Evolutionary conservation across 2,888 invertebrate species (phyloP).

Genomic region (Drosophila longiperda): DNA sequence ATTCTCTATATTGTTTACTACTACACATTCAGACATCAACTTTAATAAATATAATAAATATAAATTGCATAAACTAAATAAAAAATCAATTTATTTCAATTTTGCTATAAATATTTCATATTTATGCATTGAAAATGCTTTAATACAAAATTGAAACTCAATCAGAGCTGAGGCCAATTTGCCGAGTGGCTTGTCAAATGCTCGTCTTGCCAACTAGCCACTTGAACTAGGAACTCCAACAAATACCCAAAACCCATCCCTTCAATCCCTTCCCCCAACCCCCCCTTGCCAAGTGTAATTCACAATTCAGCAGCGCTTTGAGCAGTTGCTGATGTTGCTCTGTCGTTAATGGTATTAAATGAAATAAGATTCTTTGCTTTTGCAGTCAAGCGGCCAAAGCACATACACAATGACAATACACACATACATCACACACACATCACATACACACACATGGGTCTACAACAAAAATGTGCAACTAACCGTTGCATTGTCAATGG

Average conservation of each 20-base stretch:
- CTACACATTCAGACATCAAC: background rate
- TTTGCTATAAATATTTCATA: background rate
- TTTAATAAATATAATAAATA: background rate
- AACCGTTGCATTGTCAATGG: slow-evolving; percentile 43
- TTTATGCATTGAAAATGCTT: background rate
- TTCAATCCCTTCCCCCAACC: background rate
- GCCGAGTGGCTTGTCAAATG: slow-evolving; percentile 39
- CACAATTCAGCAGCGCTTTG: slow-evolving; percentile 23
- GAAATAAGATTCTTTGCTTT: slow-evolving; percentile 57
- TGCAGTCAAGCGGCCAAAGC: slow-evolving; percentile 26
- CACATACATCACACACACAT: background rate
- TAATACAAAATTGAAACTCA: slow-evolving; percentile 16
- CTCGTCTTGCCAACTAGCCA: slow-evolving; percentile 29
- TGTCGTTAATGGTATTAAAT: slow-evolving; percentile 62
- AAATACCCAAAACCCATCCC: too few relatives aligned
- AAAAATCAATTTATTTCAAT: background rate
- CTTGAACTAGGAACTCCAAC: background rate
- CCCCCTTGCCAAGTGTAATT: background rate
- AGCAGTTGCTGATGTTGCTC: slow-evolving; percentile 9
- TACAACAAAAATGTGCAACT: slow-evolving; percentile 30
- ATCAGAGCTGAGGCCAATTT: slow-evolving; percentile 38
- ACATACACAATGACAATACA: background rate
- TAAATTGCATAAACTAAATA: background rate
- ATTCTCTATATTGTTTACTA: background rate
- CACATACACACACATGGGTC: background rate